Conservation (phyloP, 2,888 invertebrate genomes). For the Geophilus truncorum region DNA sequence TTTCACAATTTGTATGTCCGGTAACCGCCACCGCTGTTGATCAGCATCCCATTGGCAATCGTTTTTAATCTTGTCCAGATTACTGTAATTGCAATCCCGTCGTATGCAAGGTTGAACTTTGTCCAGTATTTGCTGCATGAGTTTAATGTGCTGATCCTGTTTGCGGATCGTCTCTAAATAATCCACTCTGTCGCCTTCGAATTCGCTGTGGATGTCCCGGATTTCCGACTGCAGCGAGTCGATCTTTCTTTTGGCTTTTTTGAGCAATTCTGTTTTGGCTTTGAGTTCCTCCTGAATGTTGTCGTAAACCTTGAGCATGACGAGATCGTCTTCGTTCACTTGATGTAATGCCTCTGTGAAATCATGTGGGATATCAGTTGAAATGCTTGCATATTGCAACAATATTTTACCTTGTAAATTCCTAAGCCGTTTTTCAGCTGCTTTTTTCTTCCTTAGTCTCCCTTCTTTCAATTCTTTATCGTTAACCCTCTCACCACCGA, state of each 20-base stretch:
- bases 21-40: conserved; percentile 63
- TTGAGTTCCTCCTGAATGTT: conserved; percentile 72
- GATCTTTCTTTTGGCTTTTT: conserved; percentile 62
- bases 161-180: conserved; percentile 73
- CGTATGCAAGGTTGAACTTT: conserved; percentile 64
- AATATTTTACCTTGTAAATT: conserved; percentile 49
- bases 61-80: conserved; percentile 63
- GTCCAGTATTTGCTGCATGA: conserved; percentile 61
- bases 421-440: conserved; percentile 61
- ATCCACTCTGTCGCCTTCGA: conserved; percentile 73
- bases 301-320: conserved; percentile 67
- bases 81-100: conserved; percentile 68
- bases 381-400: no score
- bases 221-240: conserved; percentile 66
- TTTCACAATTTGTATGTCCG: conserved; percentile 60
- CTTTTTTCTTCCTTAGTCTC: conserved; percentile 61
- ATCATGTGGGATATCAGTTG: no score
- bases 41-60: conserved; percentile 72
- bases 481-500: conserved; percentile 71
- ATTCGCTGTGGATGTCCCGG: conserved; percentile 70
- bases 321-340: conserved; percentile 64
- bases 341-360: conserved; percentile 49
- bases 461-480: conserved; percentile 67
- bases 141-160: conserved; percentile 64
- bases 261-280: conserved; percentile 62